Percentiles rank a stretch among this genome's conserved stretches.
Evolutionary conservation across 2,113 vertebrate genomes (phyloP).

Genomic region (Plecturocebus donacophilus): DNA sequence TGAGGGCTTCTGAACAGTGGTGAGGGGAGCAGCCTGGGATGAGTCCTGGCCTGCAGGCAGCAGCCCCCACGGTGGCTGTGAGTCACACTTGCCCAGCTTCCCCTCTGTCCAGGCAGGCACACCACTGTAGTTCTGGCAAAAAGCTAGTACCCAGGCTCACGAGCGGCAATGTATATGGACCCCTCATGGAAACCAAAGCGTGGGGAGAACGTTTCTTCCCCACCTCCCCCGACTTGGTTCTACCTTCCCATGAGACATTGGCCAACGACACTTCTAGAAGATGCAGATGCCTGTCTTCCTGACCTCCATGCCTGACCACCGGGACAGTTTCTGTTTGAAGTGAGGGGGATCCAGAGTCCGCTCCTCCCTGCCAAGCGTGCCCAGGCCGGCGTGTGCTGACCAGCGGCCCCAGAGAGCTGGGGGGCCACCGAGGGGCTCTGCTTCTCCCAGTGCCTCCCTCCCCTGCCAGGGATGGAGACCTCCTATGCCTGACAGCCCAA

Average conservation of each 20-base stretch:
- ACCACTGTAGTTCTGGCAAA: background rate
- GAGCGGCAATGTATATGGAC: fast-evolving
- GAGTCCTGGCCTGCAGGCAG: fast-evolving
- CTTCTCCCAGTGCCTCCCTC: background rate
- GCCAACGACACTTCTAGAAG: too few species aligned
- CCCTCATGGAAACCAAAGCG: fast-evolving
- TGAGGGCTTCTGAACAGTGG: background rate
- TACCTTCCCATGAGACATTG: fast-evolving
- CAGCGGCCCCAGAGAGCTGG: fast-evolving
- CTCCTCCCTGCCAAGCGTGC: fast-evolving
- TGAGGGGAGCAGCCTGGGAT: fast-evolving
- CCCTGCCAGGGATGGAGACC: fast-evolving
- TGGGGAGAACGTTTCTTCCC: fast-evolving
- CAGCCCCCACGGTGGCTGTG: background rate
- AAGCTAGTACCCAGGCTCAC: fast-evolving
- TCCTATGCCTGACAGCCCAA: fast-evolving
- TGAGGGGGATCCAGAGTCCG: fast-evolving
- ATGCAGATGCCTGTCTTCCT: background rate
- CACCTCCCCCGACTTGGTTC: fast-evolving
- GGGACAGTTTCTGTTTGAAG: fast-evolving
- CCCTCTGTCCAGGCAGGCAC: fast-evolving
- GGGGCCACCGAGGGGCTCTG: fast-evolving
- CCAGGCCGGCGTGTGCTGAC: fast-evolving
- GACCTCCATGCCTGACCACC: too few species aligned
- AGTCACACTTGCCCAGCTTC: background rate